Base-by-base conservation (phyloP, 2,888 invertebrate species). In the Catonia carolina region DNA sequence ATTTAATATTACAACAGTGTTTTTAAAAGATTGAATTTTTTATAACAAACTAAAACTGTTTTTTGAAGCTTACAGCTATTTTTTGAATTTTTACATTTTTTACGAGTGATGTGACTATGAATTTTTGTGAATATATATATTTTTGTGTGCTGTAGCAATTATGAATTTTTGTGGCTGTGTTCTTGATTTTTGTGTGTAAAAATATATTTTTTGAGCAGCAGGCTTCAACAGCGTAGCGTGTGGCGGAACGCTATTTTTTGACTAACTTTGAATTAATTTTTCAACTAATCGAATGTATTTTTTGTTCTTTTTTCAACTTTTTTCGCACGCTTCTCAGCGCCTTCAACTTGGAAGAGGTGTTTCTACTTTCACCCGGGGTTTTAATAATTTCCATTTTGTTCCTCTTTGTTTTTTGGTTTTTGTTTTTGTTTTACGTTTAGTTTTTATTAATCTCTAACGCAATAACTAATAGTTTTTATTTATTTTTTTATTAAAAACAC, bases 401-500 rank as follows among this genome's bases (percentile, higher is more conserved):
- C 31, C 31, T 50, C 17, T 50, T 17, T 36, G n/a, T 45, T 45
- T 10, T 48, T 48, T 48, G 8, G 2, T n/a, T 48, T 20, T n/a
- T n/a, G n/a, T n/a, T n/a, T n/a, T n/a, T n/a, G n/a, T 20, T 48
- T 20, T 14, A 48, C 7, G 23, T 27, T 48, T 27, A 7, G 4
- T 48, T 23, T 48, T 23, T 23, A 14, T n/a, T n/a, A n/a, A n/a
- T n/a, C n/a, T n/a, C 20, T 27, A 51, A 10, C 39, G 14, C 14
- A 22, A 17, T 53, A 17, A 39, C 42, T 27, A 17, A 53, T 20
- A 45, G 22, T 45, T 45, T 45, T n/a, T 45, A 20, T 58, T 50
- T 42, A 37, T 50, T 55, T 60, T 61, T 61, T 63, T 61, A 55
- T 55, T 58, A 58, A 55, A 56, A 39, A 37, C 45, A 48, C 53